These are phyloP conservation scores for Dryoscopus gambensis DNA, from an alignment of 2,113 vertebrate species.

Conservation along the genomic window DNA sequence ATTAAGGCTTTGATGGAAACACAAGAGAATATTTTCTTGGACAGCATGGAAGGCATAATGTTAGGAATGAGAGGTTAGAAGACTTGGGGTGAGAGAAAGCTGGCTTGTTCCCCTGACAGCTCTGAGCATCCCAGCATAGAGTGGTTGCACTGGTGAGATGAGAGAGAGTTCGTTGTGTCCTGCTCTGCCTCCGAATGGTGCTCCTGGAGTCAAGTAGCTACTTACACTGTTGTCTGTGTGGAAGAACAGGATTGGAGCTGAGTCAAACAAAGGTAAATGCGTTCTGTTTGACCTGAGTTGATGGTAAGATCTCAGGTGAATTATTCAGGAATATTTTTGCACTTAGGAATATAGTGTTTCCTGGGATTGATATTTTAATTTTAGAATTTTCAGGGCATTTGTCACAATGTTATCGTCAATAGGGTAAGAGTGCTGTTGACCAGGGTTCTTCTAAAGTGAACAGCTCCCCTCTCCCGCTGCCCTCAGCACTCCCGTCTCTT, in stretches of 20 bases:
- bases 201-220: not conserved
- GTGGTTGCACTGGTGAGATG: not conserved
- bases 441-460: not conserved
- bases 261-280: not conserved
- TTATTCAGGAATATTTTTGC: not conserved
- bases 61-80: not conserved
- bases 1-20: not conserved
- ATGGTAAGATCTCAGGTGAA: not conserved
- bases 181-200: not conserved
- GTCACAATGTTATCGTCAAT: not conserved
- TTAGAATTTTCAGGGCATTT: not conserved
- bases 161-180: fast-evolving
- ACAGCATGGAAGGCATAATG: not conserved
- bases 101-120: not conserved
- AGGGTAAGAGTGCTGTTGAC: not conserved
- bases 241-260: not conserved
- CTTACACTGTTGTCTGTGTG: not conserved
- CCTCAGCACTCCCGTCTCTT: not conserved
- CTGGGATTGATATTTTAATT: not conserved
- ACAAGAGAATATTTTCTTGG: not conserved
- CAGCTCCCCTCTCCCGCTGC: not conserved
- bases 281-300: not conserved
- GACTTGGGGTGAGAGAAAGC: not conserved
- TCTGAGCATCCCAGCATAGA: not conserved
- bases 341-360: not conserved